These are phyloP conservation scores for Ophion ellenae DNA, from an alignment of 2,888 invertebrate genomes.

Conservation along the genomic window DNA sequence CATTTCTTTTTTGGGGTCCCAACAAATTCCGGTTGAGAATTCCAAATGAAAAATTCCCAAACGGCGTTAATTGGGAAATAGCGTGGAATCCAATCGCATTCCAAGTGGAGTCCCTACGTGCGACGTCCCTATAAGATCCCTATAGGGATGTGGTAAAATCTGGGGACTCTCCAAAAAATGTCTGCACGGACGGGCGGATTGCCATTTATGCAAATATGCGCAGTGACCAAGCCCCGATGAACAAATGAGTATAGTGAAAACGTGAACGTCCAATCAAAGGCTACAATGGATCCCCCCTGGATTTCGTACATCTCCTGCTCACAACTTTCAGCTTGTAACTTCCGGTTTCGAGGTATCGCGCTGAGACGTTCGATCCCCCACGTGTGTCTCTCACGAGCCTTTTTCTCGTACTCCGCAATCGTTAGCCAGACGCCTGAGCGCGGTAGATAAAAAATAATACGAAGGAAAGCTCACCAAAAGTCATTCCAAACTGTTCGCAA, in stretches of 20 bases:
- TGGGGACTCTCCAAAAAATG: too few species aligned
- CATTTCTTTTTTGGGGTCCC: too few species aligned
- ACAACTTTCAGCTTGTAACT: background rate
- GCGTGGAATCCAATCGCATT: too few species aligned
- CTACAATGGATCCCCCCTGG: background rate
- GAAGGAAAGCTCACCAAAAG: constrained; percentile 62
- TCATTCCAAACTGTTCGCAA: constrained; percentile 50
- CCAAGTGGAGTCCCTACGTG: too few species aligned
- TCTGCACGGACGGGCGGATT: background rate
- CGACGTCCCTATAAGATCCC: too few species aligned
- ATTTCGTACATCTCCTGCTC: background rate
- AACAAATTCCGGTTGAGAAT: too few species aligned
- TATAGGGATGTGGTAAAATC: too few species aligned
- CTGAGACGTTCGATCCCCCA: constrained; percentile 17
- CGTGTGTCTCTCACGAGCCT: constrained; percentile 12
- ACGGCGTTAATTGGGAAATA: too few species aligned
- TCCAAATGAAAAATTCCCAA: too few species aligned
- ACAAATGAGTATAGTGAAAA: background rate
- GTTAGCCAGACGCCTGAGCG: constrained; percentile 67
- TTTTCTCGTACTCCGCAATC: constrained; percentile 44
- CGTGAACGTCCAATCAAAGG: background rate
- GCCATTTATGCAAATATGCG: background rate
- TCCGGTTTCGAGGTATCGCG: constrained; percentile 18
- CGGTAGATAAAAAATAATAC: constrained; percentile 75
- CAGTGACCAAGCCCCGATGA: background rate